A percentile compares a stretch with the other conserved stretches of the same genome.
phyloP scores from a whole-genome alignment of 2,888 invertebrate genomes.

The Limnephilus rhombicus region DNA sequence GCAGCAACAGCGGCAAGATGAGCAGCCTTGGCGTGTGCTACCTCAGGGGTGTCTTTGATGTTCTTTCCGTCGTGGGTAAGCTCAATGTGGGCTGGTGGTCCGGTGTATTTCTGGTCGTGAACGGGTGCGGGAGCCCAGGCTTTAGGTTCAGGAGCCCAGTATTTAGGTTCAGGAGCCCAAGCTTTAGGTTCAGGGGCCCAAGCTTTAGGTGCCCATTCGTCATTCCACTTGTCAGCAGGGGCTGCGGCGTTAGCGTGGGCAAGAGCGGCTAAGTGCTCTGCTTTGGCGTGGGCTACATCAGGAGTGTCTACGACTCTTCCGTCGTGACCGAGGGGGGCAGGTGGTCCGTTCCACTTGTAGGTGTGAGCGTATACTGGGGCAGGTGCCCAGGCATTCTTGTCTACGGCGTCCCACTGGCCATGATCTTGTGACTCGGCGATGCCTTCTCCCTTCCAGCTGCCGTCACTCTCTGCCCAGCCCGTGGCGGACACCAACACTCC shows the following conservation, averaged over 20 bases:
- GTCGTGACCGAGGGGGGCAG: conserved; percentile 78
- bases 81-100: conserved; percentile 75
- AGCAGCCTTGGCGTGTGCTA: conserved; percentile 76
- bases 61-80: conserved; percentile 77
- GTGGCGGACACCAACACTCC: conserved; percentile 46
- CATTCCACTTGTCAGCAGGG: conserved; percentile 33
- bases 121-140: conserved; percentile 36
- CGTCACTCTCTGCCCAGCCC: conserved; percentile 42
- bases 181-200: conserved; percentile 43
- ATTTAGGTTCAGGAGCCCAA: conserved; percentile 35
- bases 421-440: conserved; percentile 55
- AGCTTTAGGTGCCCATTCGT: neutral
- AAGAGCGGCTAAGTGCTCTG: conserved; percentile 77
- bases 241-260: conserved; percentile 67
- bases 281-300: conserved; percentile 72
- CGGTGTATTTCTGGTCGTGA: conserved; percentile 70
- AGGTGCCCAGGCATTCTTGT: conserved; percentile 31
- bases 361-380: conserved; percentile 68
- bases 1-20: conserved; percentile 76
- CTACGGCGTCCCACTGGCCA: conserved; percentile 47
- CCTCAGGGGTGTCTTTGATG: conserved; percentile 78
- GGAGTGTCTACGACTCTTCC: conserved; percentile 80
- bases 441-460: conserved; percentile 56
- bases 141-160: conserved; percentile 40
- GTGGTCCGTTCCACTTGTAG: conserved; percentile 65